These are phyloP conservation scores for Xylocampa areola DNA, from an alignment of 2,888 invertebrate species.

Conservation along the genomic window DNA sequence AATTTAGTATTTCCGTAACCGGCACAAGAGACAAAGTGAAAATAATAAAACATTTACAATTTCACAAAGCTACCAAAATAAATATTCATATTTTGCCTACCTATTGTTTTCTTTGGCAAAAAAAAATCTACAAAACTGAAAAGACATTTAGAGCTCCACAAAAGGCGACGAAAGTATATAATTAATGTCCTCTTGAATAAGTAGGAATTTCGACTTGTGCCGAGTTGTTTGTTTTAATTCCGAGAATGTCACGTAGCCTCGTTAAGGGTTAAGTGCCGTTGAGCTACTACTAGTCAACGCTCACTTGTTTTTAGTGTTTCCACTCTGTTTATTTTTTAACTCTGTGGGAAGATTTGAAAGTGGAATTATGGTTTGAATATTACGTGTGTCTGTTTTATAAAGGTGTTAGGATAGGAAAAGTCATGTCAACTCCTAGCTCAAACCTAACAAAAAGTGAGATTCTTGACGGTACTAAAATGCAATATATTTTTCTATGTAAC, in stretches of 20 bases:
- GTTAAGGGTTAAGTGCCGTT: slow-evolving; percentile 68
- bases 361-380: slow-evolving; percentile 23
- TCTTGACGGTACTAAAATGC: too few species aligned
- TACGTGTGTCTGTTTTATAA: slow-evolving; percentile 7
- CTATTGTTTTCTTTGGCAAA: slow-evolving; percentile 22
- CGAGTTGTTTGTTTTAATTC: slow-evolving; percentile 65
- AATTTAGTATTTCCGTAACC: slow-evolving; percentile 28
- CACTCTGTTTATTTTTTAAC: slow-evolving; percentile 52
- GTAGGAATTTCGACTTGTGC: slow-evolving; percentile 56
- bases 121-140: slow-evolving; percentile 33
- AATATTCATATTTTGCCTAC: slow-evolving; percentile 51
- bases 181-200: slow-evolving; percentile 64
- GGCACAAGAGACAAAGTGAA: slow-evolving; percentile 11
- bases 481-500: too few species aligned
- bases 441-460: too few species aligned
- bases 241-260: slow-evolving; percentile 71
- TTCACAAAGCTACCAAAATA: slow-evolving; percentile 32
- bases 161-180: slow-evolving; percentile 63
- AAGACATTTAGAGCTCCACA: slow-evolving; percentile 52
- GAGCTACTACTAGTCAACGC: slow-evolving; percentile 53
- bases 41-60: slow-evolving; percentile 29
- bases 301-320: slow-evolving; percentile 53
- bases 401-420: too few species aligned
- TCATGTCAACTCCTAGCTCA: too few species aligned
- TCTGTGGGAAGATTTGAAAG: slow-evolving; percentile 45